A percentile compares a stretch with the other conserved stretches of the same genome.
Conservation (phyloP, 2,888 invertebrate species). For the Gastrophysa polygoni region DNA sequence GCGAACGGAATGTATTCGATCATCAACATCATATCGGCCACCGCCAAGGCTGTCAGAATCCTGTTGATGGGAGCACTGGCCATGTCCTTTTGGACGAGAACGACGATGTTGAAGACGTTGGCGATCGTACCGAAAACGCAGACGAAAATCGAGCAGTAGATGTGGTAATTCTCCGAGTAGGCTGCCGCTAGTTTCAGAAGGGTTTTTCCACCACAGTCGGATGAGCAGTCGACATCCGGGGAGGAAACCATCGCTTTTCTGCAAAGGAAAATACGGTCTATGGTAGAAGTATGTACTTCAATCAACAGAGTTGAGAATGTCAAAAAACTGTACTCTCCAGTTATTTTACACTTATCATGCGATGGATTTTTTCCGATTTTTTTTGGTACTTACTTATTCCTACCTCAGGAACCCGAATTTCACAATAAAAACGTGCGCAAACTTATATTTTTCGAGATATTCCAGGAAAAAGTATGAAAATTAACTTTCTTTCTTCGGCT, state of each 20-base stretch:
- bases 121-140: constrained; percentile 87
- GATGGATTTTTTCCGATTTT: no score
- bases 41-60: constrained; percentile 83
- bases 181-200: constrained; percentile 62
- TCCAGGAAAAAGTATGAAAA: no score
- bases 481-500: no score
- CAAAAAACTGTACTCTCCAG: no score
- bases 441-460: no score
- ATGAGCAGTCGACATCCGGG: background rate
- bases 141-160: constrained; percentile 81
- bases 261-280: background rate
- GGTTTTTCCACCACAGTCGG: constrained; percentile 40
- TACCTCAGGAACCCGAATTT: no score
- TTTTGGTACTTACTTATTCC: no score
- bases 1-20: constrained; percentile 82
- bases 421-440: no score
- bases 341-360: no score
- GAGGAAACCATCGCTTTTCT: background rate
- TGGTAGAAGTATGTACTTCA: no score
- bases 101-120: constrained; percentile 85
- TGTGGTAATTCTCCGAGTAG: constrained; percentile 75
- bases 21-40: constrained; percentile 90
- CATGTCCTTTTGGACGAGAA: constrained; percentile 82
- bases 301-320: no score
- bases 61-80: constrained; percentile 84